A percentile compares a stretch with the other conserved stretches of the same genome.
These are phyloP conservation scores for Ormia ochracea DNA, from an alignment of 2,888 invertebrate species.

Conservation along the genomic window DNA sequence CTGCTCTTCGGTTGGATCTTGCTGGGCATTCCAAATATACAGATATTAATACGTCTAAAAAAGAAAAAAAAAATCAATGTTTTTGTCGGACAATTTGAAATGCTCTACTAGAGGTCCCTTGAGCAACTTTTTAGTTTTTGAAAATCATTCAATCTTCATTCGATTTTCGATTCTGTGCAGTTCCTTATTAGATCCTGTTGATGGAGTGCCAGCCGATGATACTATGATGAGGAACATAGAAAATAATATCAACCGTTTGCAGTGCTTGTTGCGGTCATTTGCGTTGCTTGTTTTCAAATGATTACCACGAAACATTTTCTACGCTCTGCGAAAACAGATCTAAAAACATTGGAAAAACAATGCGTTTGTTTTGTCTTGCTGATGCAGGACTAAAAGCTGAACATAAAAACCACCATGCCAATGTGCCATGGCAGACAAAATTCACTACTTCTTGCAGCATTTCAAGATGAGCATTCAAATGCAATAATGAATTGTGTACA, in stretches of 20 bases:
- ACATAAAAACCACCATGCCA: conserved; percentile 33
- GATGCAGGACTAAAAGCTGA: not conserved
- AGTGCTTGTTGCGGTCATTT: conserved; percentile 60
- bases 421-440: conserved; percentile 36
- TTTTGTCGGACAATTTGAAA: conserved; percentile 60
- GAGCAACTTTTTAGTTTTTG: conserved; percentile 1
- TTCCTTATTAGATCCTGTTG: not conserved
- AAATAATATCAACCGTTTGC: conserved; percentile 12
- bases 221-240: not conserved
- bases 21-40: conserved; percentile 54
- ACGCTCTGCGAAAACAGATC: conserved; percentile 54
- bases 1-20: conserved; percentile 61
- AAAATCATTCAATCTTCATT: conserved; percentile 11
- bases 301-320: conserved; percentile 60
- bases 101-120: conserved; percentile 53
- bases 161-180: not conserved
- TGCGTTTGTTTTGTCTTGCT: conserved; percentile 4
- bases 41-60: not conserved
- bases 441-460: conserved; percentile 26
- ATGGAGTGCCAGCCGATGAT: not conserved
- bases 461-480: not conserved
- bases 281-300: conserved; percentile 61
- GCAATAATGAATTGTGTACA: no score
- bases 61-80: conserved; percentile 4
- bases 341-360: conserved; percentile 57